Percentiles rank a stretch among this genome's conserved stretches.
These are phyloP conservation scores for Montifringilla adamsi DNA, from an alignment of 2,113 vertebrate species.

Conservation along the genomic window DNA sequence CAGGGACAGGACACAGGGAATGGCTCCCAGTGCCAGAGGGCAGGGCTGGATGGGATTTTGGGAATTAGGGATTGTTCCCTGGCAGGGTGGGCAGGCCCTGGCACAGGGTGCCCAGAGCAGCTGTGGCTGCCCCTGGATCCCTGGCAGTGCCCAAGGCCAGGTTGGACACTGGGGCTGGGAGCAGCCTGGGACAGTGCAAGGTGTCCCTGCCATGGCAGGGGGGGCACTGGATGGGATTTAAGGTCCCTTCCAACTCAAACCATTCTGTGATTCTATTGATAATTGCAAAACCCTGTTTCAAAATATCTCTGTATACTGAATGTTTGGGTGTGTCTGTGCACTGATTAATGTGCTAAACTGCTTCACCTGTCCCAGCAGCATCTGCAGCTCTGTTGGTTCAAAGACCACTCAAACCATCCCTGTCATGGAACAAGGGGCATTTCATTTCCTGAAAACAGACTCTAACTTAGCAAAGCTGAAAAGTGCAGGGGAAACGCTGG, in stretches of 20 bases:
- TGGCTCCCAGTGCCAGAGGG: neutral
- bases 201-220: neutral
- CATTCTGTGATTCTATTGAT: accelerated
- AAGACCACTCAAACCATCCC: neutral
- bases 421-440: neutral
- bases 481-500: neutral
- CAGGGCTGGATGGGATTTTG: accelerated
- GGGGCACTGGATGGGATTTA: accelerated
- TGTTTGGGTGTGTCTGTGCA: no score
- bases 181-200: neutral
- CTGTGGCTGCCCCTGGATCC: neutral
- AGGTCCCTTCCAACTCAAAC: neutral
- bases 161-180: neutral
- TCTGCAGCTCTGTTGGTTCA: neutral
- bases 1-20: accelerated
- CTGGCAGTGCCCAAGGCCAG: neutral
- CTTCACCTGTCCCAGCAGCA: neutral
- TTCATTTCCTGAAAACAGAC: neutral
- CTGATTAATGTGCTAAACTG: neutral
- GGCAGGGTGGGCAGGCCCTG: neutral
- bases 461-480: neutral
- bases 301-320: neutral
- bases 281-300: neutral
- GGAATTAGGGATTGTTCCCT: neutral
- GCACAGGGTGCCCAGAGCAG: neutral